Conservation (phyloP, 2,888 invertebrate species). For the Nomada goodeniana region DNA sequence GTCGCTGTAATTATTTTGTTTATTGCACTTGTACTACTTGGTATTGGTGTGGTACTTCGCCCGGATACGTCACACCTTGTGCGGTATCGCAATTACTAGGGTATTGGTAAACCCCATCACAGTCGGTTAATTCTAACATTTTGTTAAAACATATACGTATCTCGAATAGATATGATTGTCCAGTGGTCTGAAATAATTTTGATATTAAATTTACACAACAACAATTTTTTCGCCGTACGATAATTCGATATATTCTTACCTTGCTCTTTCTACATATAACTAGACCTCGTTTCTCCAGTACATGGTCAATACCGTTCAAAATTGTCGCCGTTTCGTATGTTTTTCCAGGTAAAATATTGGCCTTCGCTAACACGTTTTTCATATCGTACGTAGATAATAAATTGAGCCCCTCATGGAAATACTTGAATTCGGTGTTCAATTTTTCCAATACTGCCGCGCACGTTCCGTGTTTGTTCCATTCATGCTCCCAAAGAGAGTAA, state of each 20-base stretch:
- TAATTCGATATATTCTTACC: constrained; percentile 75
- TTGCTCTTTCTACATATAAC: constrained; percentile 88
- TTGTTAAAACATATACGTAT: constrained; percentile 91
- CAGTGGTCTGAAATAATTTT: constrained; percentile 83
- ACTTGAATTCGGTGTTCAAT: constrained; percentile 88
- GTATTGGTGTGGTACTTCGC: constrained; percentile 82
- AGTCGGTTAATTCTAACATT: constrained; percentile 87
- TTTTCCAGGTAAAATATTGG: constrained; percentile 86
- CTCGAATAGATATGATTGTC: constrained; percentile 88
- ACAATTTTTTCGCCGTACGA: neutral
- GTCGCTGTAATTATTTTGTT: neutral
- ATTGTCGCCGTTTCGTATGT: constrained; percentile 80
- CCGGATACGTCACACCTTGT: constrained; percentile 87
- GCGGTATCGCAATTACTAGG: constrained; percentile 87
- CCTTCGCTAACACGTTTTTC: constrained; percentile 86
- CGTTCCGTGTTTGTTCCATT: constrained; percentile 94
- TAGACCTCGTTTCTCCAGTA: constrained; percentile 86
- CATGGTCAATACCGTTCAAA: constrained; percentile 85
- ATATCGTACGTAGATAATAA: constrained; percentile 88
- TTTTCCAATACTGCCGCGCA: constrained; percentile 88
- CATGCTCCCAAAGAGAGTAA: constrained; percentile 90
- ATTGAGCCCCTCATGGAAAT: constrained; percentile 88
- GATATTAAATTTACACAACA: constrained; percentile 7
- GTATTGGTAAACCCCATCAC: constrained; percentile 87
- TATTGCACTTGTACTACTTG: constrained; percentile 58